Evolutionary conservation across 2,797 vertebrate species (phyloP).

Genomic region (Tympanoctomys barrerae): DNA sequence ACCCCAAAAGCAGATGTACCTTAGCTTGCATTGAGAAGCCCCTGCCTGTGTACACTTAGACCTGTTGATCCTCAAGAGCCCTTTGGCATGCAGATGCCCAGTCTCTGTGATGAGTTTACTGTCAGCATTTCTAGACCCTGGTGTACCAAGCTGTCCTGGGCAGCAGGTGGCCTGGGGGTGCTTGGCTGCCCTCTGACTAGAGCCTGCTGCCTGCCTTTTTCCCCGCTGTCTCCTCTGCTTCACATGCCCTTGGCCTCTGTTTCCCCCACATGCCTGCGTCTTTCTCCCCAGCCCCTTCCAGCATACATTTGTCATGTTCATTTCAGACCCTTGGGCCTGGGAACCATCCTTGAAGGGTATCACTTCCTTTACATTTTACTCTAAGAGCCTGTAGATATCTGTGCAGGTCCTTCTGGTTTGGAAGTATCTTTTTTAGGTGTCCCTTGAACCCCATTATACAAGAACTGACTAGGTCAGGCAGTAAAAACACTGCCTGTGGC

Average conservation of each 20-base stretch:
- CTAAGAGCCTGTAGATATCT: neutral
- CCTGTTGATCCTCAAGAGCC: too few relatives aligned
- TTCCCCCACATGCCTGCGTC: neutral
- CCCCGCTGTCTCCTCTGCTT: neutral
- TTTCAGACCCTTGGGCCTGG: neutral
- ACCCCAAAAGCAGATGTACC: neutral
- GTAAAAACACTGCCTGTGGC: neutral
- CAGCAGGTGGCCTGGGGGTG: neutral
- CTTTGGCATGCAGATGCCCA: neutral
- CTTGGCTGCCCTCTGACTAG: constrained; percentile 19
- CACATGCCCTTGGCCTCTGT: neutral
- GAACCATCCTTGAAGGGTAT: neutral
- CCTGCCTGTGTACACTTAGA: neutral
- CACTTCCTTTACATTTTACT: neutral
- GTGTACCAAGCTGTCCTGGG: neutral
- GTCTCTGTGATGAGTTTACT: neutral
- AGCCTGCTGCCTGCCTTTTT: neutral
- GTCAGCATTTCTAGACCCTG: neutral
- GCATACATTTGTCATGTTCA: neutral
- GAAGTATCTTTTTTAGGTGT: neutral
- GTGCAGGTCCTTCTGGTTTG: neutral
- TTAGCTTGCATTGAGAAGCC: neutral
- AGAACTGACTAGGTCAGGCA: neutral
- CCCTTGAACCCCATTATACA: neutral
- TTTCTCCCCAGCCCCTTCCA: neutral